Evolutionary conservation across 2,888 invertebrate species (phyloP).

Genomic region (Serrognathus titanus): DNA sequence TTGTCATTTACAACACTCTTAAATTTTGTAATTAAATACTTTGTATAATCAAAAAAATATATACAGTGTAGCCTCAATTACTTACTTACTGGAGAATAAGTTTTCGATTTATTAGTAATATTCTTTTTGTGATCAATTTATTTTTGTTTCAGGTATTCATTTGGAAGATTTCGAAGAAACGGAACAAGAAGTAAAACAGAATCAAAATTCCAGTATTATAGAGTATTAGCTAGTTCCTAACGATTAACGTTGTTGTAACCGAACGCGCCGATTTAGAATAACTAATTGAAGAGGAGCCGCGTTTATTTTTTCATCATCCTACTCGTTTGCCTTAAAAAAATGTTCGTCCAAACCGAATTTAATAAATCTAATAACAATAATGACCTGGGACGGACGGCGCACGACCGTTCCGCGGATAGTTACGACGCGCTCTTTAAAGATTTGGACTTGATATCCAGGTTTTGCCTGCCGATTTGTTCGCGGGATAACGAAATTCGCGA

Average conservation of each 20-base stretch:
- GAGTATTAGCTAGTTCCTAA: slow-evolving; percentile 40
- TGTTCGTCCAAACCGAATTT: slow-evolving; percentile 46
- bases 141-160: slow-evolving; percentile 30
- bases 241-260: slow-evolving; percentile 12
- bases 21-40: too few relatives aligned
- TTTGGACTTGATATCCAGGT: slow-evolving; percentile 52
- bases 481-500: slow-evolving; percentile 53
- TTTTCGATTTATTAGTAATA: too few relatives aligned
- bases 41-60: too few relatives aligned
- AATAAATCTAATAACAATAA: slow-evolving; percentile 44
- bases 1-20: too few relatives aligned
- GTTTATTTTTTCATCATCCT: slow-evolving; percentile 18
- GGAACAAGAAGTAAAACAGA: slow-evolving; percentile 22
- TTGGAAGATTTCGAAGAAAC: slow-evolving; percentile 25
- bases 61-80: too few relatives aligned
- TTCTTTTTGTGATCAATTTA: background rate
- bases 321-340: slow-evolving; percentile 31
- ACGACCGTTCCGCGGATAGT: slow-evolving; percentile 26
- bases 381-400: slow-evolving; percentile 32
- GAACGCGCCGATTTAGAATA: slow-evolving; percentile 7
- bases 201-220: slow-evolving; percentile 38
- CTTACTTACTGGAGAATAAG: too few relatives aligned
- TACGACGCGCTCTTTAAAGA: slow-evolving; percentile 42
- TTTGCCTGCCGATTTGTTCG: slow-evolving; percentile 54
- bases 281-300: slow-evolving; percentile 3